Evolutionary conservation across 2,888 invertebrate species (phyloP).

Genomic region (Hanleya hanleyi): DNA sequence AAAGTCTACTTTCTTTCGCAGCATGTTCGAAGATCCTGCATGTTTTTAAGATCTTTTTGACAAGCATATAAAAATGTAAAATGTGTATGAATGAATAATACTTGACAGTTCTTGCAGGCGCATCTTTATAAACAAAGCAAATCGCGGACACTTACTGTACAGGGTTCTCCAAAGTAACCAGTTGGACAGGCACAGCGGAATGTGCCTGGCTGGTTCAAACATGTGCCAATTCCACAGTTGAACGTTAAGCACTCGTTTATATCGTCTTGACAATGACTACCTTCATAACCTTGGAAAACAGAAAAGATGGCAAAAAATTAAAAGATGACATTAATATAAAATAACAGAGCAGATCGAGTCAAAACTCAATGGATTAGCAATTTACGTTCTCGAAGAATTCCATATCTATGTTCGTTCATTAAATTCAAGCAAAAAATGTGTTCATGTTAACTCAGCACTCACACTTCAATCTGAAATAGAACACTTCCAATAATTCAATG

Average conservation of each 20-base stretch:
- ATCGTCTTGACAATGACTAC: conserved; percentile 69
- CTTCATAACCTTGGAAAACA: conserved; percentile 27
- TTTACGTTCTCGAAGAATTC: too few species aligned
- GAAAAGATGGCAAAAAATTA: too few species aligned
- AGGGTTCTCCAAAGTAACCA: conserved; percentile 44
- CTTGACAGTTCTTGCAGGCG: neutral
- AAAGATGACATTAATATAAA: neutral
- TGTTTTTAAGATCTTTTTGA: too few species aligned
- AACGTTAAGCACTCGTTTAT: conserved; percentile 87
- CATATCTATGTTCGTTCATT: neutral
- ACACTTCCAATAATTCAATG: too few species aligned
- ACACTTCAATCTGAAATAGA: too few species aligned
- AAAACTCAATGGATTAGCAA: neutral
- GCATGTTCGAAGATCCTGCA: too few species aligned
- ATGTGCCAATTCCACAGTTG: conserved; percentile 75
- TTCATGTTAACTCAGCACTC: too few species aligned
- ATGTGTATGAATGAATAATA: too few species aligned
- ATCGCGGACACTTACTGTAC: too few species aligned
- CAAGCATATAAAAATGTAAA: too few species aligned
- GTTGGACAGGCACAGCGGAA: conserved; percentile 56
- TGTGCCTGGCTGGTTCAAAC: conserved; percentile 22
- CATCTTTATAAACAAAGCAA: neutral
- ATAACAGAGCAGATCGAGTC: neutral
- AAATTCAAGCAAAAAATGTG: too few species aligned
- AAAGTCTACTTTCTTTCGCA: too few species aligned